Conservation (phyloP, 1,140 invertebrate genomes). For the Phocides pigmalion region DNA sequence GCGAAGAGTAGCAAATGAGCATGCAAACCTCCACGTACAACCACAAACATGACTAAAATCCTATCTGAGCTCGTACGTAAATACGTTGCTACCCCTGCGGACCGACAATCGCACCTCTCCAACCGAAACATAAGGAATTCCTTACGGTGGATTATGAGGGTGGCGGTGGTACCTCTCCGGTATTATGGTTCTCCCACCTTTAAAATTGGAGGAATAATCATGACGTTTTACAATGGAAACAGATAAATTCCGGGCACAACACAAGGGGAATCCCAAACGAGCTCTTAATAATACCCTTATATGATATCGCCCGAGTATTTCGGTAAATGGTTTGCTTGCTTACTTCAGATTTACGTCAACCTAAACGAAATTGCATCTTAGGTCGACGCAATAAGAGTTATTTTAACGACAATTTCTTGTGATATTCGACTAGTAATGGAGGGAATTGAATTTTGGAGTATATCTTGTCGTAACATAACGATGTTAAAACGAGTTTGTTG, state of each 20-base stretch:
- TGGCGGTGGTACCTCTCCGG: too few species aligned
- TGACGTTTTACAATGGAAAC: slow-evolving; percentile 49
- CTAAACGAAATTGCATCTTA: slow-evolving; percentile 12
- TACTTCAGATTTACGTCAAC: slow-evolving; percentile 47
- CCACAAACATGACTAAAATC: too few species aligned
- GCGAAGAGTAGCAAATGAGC: too few species aligned
- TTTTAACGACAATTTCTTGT: slow-evolving; percentile 29
- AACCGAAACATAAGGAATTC: too few species aligned
- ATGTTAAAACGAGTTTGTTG: slow-evolving; percentile 50
- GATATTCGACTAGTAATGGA: slow-evolving; percentile 34
- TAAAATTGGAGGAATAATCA: too few species aligned
- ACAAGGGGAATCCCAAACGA: slow-evolving; percentile 72
- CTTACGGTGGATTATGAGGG: too few species aligned
- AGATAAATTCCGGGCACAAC: slow-evolving; percentile 46
- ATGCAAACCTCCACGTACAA: too few species aligned
- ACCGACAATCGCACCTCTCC: too few species aligned
- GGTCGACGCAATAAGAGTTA: slow-evolving; percentile 17
- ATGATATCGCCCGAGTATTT: slow-evolving; percentile 63
- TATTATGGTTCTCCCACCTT: too few species aligned
- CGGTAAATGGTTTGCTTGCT: slow-evolving; percentile 54
- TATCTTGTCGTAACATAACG: slow-evolving; percentile 48
- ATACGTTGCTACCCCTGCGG: too few species aligned
- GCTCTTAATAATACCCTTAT: slow-evolving; percentile 71
- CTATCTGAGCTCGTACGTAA: too few species aligned
- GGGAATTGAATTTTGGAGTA: slow-evolving; percentile 56